Evolutionary conservation across 1,140 invertebrate species (phyloP).

Genomic region (Dinoponera quadriceps): DNA sequence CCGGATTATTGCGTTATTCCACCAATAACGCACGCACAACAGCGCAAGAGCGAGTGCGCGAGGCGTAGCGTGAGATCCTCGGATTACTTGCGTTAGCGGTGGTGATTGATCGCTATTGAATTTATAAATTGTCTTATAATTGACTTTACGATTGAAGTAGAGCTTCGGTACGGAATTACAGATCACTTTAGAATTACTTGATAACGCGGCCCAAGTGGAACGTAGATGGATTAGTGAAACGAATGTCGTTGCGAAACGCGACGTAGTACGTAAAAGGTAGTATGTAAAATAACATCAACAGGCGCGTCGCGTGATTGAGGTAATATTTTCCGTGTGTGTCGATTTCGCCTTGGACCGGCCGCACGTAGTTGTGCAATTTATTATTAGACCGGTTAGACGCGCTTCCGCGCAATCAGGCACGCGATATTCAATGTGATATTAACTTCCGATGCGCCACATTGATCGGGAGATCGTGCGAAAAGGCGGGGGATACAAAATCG

Average conservation of each 20-base stretch:
- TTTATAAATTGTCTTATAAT: no score
- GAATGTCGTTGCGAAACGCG: not conserved
- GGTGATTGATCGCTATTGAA: no score
- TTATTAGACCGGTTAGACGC: not conserved
- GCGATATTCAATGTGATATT: slow-evolving; percentile 17
- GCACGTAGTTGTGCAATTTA: slow-evolving; percentile 5
- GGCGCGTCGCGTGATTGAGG: not conserved
- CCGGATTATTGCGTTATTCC: no score
- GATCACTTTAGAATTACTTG: not conserved
- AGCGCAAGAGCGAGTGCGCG: no score
- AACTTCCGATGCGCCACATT: not conserved
- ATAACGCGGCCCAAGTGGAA: not conserved
- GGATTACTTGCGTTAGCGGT: no score
- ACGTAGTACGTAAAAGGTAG: not conserved
- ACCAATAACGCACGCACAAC: no score
- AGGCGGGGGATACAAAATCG: not conserved
- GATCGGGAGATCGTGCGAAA: not conserved
- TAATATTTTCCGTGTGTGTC: not conserved
- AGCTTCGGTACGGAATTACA: no score
- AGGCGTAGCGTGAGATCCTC: no score
- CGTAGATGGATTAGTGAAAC: no score
- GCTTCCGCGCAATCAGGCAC: not conserved
- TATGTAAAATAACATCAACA: not conserved
- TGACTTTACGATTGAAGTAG: no score
- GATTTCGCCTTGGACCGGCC: slow-evolving; percentile 1